Conservation (phyloP, 1,140 invertebrate species). For the Drosophila pseudoobscura region DNA sequence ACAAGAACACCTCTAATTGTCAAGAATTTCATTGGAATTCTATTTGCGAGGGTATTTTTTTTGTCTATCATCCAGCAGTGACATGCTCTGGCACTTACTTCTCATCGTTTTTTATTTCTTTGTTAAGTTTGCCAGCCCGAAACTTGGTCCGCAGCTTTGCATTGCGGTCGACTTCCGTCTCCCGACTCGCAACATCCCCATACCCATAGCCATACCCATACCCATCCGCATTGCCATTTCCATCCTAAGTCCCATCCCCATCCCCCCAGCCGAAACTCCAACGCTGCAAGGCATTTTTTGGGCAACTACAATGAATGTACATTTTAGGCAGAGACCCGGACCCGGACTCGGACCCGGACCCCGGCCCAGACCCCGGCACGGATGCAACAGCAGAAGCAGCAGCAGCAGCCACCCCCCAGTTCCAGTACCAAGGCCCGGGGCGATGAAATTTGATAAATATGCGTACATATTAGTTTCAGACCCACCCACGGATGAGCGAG, state of each 20-base stretch:
- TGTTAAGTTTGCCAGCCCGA: slow-evolving; percentile 62
- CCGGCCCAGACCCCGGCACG: not conserved
- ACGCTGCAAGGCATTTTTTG: slow-evolving; percentile 64
- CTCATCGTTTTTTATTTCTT: slow-evolving; percentile 42
- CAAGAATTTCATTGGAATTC: no score
- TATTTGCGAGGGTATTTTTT: not conserved
- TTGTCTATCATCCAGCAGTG: slow-evolving; percentile 1
- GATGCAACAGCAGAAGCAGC: slow-evolving; percentile 22
- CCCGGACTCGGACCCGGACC: not conserved
- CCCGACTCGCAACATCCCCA: not conserved
- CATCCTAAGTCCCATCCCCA: not conserved
- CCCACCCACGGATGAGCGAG: slow-evolving; percentile 12
- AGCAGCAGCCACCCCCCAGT: slow-evolving; percentile 42
- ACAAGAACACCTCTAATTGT: no score
- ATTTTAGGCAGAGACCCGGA: slow-evolving; percentile 43
- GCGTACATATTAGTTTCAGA: slow-evolving; percentile 74
- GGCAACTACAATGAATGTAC: slow-evolving; percentile 61
- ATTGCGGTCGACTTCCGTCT: slow-evolving; percentile 52
- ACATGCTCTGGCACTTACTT: slow-evolving; percentile 25
- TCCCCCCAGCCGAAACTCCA: slow-evolving; percentile 21
- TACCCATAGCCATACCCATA: not conserved
- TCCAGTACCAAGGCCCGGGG: slow-evolving; percentile 12
- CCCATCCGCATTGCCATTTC: not conserved
- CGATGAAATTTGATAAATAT: slow-evolving; percentile 79
- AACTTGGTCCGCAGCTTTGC: slow-evolving; percentile 69